Conservation (phyloP, 2,888 invertebrate genomes). For the Drosophila phalerata region DNA sequence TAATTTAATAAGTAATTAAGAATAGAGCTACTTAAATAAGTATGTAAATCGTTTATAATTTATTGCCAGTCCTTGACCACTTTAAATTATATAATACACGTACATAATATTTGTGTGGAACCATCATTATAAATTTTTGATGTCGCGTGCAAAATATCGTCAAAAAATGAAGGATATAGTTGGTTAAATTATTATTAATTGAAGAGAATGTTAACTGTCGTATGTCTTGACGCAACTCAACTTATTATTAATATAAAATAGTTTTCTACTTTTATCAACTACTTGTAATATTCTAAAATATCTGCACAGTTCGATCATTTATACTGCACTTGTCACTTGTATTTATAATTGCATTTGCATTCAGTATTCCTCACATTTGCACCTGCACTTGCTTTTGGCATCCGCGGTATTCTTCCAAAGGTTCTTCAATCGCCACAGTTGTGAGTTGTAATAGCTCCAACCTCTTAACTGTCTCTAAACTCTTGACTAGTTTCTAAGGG, state of each 20-base stretch:
- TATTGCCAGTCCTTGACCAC: constrained; percentile 4
- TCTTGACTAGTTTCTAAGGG: constrained; percentile 37
- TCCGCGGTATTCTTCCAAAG: constrained; percentile 52
- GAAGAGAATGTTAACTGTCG: constrained; percentile 44
- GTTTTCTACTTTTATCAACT: constrained; percentile 29
- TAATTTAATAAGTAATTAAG: neutral
- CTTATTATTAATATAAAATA: constrained; percentile 22
- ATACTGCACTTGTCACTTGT: constrained; percentile 47
- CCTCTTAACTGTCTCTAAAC: constrained; percentile 24
- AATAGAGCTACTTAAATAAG: constrained; percentile 6
- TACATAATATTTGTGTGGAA: neutral
- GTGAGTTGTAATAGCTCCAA: constrained; percentile 67
- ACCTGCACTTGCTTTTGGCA: constrained; percentile 62
- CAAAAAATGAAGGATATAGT: neutral
- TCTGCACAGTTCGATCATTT: constrained; percentile 50
- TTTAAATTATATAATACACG: neutral
- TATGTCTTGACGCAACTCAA: constrained; percentile 46
- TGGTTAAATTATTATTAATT: constrained; percentile 12
- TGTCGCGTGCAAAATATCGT: neutral
- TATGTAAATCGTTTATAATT: neutral
- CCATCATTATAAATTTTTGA: constrained; percentile 2
- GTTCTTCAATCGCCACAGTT: constrained; percentile 73
- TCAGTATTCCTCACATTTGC: constrained; percentile 43
- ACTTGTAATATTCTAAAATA: constrained; percentile 37
- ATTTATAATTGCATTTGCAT: constrained; percentile 47